Evolutionary conservation across 2,888 invertebrate species (phyloP).

Genomic region (Heliothis peltigera): DNA sequence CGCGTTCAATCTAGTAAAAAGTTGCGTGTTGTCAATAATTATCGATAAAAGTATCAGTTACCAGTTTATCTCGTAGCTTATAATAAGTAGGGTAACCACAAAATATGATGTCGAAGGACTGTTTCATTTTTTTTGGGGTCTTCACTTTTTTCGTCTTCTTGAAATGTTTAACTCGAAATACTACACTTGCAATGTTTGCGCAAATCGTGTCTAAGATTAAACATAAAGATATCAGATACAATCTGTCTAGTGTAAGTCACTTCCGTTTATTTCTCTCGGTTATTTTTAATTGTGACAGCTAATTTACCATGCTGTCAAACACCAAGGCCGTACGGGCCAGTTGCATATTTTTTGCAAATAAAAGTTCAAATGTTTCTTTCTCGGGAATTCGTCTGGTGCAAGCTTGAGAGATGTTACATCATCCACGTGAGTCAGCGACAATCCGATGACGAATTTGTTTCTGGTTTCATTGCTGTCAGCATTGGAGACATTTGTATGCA

Average conservation of each 20-base stretch:
- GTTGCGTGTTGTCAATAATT: slow-evolving; percentile 42
- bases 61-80: slow-evolving; percentile 15
- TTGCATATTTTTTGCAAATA: slow-evolving; percentile 65
- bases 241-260: slow-evolving; percentile 2
- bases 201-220: slow-evolving; percentile 33
- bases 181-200: slow-evolving; percentile 19
- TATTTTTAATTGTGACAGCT: slow-evolving; percentile 40
- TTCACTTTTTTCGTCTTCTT: not conserved
- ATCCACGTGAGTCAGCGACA: slow-evolving; percentile 71
- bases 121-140: not conserved
- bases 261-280: slow-evolving; percentile 21
- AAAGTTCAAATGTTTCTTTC: slow-evolving; percentile 71
- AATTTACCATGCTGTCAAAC: slow-evolving; percentile 30
- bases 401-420: slow-evolving; percentile 83
- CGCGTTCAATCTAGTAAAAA: slow-evolving; percentile 25
- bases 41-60: slow-evolving; percentile 58
- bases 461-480: slow-evolving; percentile 73
- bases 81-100: slow-evolving; percentile 15
- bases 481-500: slow-evolving; percentile 57
- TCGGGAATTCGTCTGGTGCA: slow-evolving; percentile 81
- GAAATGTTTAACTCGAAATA: not conserved
- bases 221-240: slow-evolving; percentile 15
- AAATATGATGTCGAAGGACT: not conserved
- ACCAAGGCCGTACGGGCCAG: slow-evolving; percentile 52
- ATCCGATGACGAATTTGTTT: slow-evolving; percentile 48